A percentile compares a stretch with the other conserved stretches of the same genome.
These are phyloP conservation scores for Pterophyllum scalare DNA, from an alignment of 2,113 vertebrate genomes.

Conservation along the genomic window DNA sequence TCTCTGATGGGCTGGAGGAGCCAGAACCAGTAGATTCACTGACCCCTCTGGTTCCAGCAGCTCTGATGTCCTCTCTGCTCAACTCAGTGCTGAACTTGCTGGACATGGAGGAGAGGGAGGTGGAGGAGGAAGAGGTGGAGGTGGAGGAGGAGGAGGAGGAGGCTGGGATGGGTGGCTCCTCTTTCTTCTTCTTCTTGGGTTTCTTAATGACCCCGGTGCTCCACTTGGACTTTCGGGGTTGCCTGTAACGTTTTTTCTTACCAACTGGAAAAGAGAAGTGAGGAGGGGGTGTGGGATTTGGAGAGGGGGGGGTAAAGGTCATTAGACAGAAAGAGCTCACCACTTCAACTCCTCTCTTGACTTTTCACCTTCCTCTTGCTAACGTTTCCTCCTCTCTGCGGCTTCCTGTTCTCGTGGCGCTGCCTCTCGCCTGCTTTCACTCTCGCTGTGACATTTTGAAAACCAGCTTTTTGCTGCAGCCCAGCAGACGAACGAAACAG, in stretches of 20 bases:
- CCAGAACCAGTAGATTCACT: not conserved
- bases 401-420: not conserved
- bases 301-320: not conserved
- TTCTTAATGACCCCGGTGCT: constrained; percentile 53
- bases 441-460: not conserved
- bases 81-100: not conserved
- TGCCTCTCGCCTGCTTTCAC: not conserved
- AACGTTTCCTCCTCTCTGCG: not conserved
- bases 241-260: constrained; percentile 37
- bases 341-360: constrained; percentile 2
- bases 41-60: not conserved
- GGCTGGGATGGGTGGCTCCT: not conserved
- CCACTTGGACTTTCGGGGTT: constrained; percentile 48
- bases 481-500: not conserved
- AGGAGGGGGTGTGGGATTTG: not conserved
- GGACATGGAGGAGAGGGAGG: constrained; percentile 14
- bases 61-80: not conserved
- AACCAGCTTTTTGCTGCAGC: not conserved
- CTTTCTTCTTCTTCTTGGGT: constrained; percentile 46
- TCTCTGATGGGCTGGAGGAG: constrained; percentile 33
- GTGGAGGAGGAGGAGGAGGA: not conserved
- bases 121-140: constrained; percentile 8
- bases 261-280: constrained; percentile 16
- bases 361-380: not conserved
- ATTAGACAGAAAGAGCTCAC: not conserved